phyloP scores from a whole-genome alignment of 2,113 vertebrate species.

The Paracanthobrama guichenoti region DNA sequence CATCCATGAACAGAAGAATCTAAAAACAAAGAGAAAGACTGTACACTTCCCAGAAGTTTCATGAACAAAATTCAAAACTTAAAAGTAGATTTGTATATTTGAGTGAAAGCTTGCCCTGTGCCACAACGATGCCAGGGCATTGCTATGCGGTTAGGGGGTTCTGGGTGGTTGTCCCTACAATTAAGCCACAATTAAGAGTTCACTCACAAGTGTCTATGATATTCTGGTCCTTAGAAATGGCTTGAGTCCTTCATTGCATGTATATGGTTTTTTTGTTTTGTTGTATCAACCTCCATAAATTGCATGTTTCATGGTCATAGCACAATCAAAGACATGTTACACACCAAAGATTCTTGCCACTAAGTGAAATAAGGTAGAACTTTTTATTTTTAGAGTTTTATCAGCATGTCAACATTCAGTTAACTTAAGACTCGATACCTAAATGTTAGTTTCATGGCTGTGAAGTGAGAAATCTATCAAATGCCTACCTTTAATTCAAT shows the following conservation, averaged over 20 bases:
- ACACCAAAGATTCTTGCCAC: neutral
- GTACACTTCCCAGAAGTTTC: neutral
- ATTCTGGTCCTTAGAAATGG: neutral
- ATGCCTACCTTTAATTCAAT: neutral
- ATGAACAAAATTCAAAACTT: neutral
- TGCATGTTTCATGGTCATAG: neutral
- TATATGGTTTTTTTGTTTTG: neutral
- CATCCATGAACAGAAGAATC: conserved; percentile 38
- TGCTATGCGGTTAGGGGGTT: neutral
- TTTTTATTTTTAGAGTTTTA: neutral
- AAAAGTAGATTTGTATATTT: neutral
- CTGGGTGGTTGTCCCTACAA: neutral
- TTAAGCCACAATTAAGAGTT: too few relatives aligned
- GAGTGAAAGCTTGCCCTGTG: neutral
- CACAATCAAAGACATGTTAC: neutral
- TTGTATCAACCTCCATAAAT: neutral
- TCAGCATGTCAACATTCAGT: neutral
- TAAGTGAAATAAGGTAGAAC: neutral
- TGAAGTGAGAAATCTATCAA: neutral
- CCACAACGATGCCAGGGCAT: neutral
- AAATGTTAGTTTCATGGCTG: neutral
- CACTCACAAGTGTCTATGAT: neutral
- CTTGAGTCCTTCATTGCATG: neutral
- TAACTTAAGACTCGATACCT: neutral
- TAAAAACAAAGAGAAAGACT: conserved; percentile 27